Conservation (phyloP, 2,113 vertebrate species). For the Arothron firmamentum region DNA sequence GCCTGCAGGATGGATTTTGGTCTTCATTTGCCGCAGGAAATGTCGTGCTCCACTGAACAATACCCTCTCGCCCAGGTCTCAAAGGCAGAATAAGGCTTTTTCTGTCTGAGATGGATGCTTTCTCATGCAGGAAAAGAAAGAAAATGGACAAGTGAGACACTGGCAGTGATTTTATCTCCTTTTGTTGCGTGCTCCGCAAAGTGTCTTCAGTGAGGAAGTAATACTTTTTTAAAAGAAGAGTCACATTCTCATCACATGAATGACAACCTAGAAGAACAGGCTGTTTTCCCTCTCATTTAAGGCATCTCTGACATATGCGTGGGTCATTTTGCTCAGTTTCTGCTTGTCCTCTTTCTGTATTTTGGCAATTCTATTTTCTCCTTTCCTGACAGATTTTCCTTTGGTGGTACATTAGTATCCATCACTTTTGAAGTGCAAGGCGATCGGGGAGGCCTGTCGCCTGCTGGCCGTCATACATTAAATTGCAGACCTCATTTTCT, state of each 20-base stretch:
- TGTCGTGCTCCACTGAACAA: conserved; percentile 61
- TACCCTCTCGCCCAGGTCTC: conserved; percentile 40
- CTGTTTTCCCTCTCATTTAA: not conserved
- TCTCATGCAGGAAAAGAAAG: conserved; percentile 20
- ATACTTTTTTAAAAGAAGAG: not conserved
- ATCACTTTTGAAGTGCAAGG: conserved; percentile 67
- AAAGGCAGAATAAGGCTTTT: conserved; percentile 33
- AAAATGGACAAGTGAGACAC: conserved; percentile 22
- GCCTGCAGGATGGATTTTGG: conserved; percentile 54
- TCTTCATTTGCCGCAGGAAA: conserved; percentile 63
- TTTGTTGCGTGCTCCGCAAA: conserved; percentile 25
- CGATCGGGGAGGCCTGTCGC: conserved; percentile 40
- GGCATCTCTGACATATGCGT: conserved; percentile 22
- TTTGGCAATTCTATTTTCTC: conserved; percentile 21
- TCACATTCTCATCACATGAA: too few relatives aligned
- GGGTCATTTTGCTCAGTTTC: conserved; percentile 51
- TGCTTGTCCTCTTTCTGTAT: conserved; percentile 21
- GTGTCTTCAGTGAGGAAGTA: conserved; percentile 14
- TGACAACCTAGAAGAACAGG: not conserved
- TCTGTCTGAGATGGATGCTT: conserved; percentile 27
- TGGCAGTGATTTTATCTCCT: conserved; percentile 37
- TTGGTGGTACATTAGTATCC: conserved; percentile 58
- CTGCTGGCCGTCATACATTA: conserved; percentile 51
- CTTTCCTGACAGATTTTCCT: conserved; percentile 58
- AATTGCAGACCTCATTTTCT: conserved; percentile 57